Evolutionary conservation across 2,797 vertebrate genomes (phyloP).

Genomic region (Pteronotus mesoamericanus): DNA sequence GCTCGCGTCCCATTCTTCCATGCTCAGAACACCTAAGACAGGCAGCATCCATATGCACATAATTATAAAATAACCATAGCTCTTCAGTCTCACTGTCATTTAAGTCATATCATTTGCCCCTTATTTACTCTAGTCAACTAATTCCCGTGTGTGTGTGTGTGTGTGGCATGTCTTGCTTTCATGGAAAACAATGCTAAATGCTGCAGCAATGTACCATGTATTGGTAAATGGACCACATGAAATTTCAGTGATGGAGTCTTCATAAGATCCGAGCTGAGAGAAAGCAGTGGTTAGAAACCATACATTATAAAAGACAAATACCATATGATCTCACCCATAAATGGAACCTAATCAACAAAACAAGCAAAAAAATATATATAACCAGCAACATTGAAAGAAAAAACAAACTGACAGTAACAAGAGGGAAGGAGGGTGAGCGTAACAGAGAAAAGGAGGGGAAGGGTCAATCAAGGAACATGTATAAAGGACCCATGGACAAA

Average conservation of each 20-base stretch:
- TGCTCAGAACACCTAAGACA: not conserved
- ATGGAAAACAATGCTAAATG: not conserved
- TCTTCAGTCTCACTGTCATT: no score
- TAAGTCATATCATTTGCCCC: fast-evolving
- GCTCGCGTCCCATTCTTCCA: fast-evolving
- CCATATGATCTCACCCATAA: no score
- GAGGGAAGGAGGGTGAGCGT: no score
- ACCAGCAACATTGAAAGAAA: no score
- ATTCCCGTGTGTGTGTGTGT: fast-evolving
- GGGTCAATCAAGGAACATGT: no score
- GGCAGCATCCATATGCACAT: fast-evolving
- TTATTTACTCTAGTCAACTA: fast-evolving
- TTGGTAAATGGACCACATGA: not conserved
- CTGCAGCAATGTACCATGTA: not conserved
- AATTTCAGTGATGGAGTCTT: not conserved
- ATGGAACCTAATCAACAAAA: no score
- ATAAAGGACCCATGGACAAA: no score
- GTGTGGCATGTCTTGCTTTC: not conserved
- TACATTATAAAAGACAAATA: not conserved
- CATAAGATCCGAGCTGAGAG: not conserved
- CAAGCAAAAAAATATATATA: no score
- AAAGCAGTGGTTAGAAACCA: not conserved
- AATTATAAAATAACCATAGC: fast-evolving
- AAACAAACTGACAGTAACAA: no score
- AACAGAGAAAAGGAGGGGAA: no score